phyloP scores from a whole-genome alignment of 2,113 vertebrate genomes.

The Poeciliopsis turrubarensis region DNA sequence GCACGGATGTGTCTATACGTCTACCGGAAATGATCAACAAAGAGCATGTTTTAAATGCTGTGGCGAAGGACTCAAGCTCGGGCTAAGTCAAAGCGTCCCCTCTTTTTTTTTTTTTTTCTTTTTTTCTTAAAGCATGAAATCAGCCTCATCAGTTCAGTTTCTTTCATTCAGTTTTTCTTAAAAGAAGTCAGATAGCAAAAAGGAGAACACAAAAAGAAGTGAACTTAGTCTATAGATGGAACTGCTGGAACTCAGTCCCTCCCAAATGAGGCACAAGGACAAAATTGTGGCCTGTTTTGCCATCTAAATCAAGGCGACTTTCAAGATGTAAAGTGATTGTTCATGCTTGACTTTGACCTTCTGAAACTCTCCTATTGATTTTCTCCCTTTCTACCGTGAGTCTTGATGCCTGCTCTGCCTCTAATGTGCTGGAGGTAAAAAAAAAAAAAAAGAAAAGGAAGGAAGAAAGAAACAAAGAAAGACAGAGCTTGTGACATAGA shows the following conservation, averaged over 20 bases:
- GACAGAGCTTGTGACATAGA: conserved; percentile 55
- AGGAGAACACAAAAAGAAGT: conserved; percentile 4
- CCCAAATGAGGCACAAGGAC: conserved; percentile 56
- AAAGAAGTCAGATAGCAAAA: background rate
- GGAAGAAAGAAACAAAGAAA: conserved; percentile 7
- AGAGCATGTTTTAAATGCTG: conserved; percentile 16
- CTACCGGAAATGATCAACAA: background rate
- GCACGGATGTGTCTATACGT: conserved; percentile 42
- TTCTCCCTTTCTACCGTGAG: conserved; percentile 49
- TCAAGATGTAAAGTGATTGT: conserved; percentile 68
- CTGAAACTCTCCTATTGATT: conserved; percentile 72
- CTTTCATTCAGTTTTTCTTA: conserved; percentile 15
- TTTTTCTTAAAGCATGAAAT: too few species aligned
- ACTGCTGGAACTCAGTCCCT: conserved; percentile 34
- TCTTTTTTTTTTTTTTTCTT: too few species aligned
- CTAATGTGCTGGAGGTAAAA: conserved; percentile 62
- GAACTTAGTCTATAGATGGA: conserved; percentile 50
- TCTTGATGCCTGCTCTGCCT: conserved; percentile 56
- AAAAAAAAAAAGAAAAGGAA: conserved; percentile 40
- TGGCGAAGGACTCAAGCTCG: conserved; percentile 27
- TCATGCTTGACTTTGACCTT: conserved; percentile 74
- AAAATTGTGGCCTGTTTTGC: conserved; percentile 41
- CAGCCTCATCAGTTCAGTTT: conserved; percentile 11
- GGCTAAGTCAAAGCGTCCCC: conserved; percentile 27
- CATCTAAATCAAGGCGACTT: conserved; percentile 49